Percentiles rank a stretch among this genome's conserved stretches.
These are phyloP conservation scores for Athene noctua DNA, from an alignment of 2,113 vertebrate genomes.

Conservation along the genomic window DNA sequence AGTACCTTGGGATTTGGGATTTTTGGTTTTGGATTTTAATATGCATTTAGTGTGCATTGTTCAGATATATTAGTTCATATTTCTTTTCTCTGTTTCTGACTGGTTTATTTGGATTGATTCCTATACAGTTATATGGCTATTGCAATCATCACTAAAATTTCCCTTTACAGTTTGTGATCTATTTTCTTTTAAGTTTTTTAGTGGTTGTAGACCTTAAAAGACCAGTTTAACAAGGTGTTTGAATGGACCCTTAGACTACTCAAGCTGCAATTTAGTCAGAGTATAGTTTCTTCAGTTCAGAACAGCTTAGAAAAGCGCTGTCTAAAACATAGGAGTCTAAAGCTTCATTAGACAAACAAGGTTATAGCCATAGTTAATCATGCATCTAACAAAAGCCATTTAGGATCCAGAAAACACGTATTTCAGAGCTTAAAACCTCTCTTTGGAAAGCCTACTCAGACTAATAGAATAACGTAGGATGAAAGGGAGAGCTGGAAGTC, in stretches of 20 bases:
- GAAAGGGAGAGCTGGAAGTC: not conserved
- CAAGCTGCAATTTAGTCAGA: not conserved
- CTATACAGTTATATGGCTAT: not conserved
- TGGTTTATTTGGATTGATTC: not conserved
- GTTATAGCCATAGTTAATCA: not conserved
- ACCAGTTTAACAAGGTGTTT: not conserved
- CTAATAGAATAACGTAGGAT: not conserved
- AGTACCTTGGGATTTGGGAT: not conserved
- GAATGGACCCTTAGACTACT: not conserved
- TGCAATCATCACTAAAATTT: not conserved
- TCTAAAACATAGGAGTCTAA: not conserved
- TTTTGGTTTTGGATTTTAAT: not conserved
- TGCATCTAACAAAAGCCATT: not conserved
- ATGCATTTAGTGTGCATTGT: not conserved
- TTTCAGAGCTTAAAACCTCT: not conserved
- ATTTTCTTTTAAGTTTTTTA: not conserved
- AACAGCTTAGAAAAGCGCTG: not conserved
- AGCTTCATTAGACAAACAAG: not conserved
- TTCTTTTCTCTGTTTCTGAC: not conserved
- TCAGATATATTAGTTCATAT: not conserved
- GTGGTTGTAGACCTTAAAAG: not conserved
- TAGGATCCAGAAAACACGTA: not conserved
- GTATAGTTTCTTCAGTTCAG: not conserved
- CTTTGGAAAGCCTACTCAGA: not conserved
- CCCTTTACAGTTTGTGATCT: not conserved